These are phyloP conservation scores for Piprites chloris DNA, from an alignment of 2,113 vertebrate species.

Conservation along the genomic window DNA sequence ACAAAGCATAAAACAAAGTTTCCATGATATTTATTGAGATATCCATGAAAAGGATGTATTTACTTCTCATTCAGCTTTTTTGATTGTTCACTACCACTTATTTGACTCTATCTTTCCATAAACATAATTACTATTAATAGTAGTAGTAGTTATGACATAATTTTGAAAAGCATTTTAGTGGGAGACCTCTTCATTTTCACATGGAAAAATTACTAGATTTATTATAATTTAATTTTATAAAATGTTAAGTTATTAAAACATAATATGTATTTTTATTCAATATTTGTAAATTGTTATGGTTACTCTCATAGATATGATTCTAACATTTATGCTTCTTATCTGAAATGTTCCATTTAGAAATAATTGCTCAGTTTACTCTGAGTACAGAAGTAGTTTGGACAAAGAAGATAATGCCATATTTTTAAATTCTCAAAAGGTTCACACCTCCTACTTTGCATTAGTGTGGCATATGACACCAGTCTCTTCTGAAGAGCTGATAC, in stretches of 20 bases:
- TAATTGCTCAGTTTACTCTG: background rate
- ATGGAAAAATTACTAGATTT: background rate
- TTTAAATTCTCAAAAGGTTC: background rate
- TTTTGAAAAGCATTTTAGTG: background rate
- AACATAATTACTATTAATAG: background rate
- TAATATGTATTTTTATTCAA: background rate
- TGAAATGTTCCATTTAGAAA: background rate
- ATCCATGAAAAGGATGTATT: background rate
- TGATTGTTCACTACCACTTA: background rate
- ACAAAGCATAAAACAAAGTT: background rate
- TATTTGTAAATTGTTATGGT: background rate
- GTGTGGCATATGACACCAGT: background rate
- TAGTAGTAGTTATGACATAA: background rate
- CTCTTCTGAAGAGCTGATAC: background rate
- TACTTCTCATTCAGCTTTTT: background rate
- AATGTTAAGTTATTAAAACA: background rate
- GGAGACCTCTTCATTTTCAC: background rate
- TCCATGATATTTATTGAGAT: background rate
- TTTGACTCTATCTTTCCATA: background rate
- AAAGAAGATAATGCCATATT: background rate
- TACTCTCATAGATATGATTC: background rate
- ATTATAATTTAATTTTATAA: background rate
- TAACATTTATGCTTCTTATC: background rate
- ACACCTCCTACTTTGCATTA: background rate
- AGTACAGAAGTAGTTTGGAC: background rate